Evolutionary conservation across 2,888 invertebrate genomes (phyloP), one percentile per base, ranked within the genome.

Genomic region (Xanthia icteritia): DNA sequence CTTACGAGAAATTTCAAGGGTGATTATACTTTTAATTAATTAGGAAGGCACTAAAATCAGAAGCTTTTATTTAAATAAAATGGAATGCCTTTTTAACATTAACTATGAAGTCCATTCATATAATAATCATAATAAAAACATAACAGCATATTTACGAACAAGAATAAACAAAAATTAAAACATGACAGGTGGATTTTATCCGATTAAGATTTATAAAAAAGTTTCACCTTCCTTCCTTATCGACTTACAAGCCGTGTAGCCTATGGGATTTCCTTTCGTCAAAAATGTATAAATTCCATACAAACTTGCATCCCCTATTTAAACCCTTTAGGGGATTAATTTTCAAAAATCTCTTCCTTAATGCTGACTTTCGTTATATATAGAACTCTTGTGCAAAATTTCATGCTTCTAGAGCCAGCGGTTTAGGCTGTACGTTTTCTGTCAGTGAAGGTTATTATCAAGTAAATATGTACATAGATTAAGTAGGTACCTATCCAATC

Each of bases 161-260:
- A n/a, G 63, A 61, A 61, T 51, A 66, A 61, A 31, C 17, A 51
- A 77, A 48, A 51, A 31, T n/a, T 6, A 61, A 77, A 66, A 5
- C 31, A 23, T 66, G 77, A 54, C 77, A 77, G 77, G 60, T 77
- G 51, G 51, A 60, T 66, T 20, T 8, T 31, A 76, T 60, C 23
- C 36, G 36, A 64, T 27, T 48, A 48, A n/a, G 6, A 31, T 48
- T 64, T 64, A 20, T 58, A 27, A 2, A 45, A n/a, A 45, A 58
- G 56, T 54, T 54, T 70, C 3, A 17, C 3, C 39, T 56, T 42
- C 48, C 15, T 23, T 36, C 31, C 45, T 23, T 5, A 23, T 67
- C 23, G 23, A 68, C 48, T 8, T n/a, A 11, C 36, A 36, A 45
- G 13, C 42, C 42, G 42, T 13, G 5, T 36, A 39, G 39, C 39